Base-by-base conservation (phyloP, 1,140 invertebrate species). In the Drosophila azteca region DNA sequence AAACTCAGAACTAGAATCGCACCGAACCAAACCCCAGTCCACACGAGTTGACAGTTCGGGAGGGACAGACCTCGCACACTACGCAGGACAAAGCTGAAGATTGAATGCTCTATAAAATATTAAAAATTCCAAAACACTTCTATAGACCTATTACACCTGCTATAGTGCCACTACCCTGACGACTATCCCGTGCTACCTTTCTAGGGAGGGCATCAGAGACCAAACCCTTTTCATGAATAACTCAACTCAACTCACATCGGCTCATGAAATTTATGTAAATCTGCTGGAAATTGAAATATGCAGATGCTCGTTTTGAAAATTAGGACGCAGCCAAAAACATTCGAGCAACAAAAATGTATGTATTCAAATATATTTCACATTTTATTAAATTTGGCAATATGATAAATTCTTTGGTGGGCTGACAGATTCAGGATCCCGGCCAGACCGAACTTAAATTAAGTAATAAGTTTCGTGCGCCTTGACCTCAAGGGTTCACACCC, bases 391-490 rank as follows among this genome's bases (percentile, higher is more conserved):
- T 88, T 83, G 68, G 43, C 79, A 79, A 77, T 67, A 88, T 88
- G 77, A 88, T 89, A 88, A 88, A 88, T 83, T 87, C 70, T 67
- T 62, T 67, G 63, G 61, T 51, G 61, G 55, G 45, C 45, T 20
- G 50, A 17, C 45, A 54, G 52, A 75, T 70, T 69, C 63, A 51
- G 60, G 74, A 59, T 45, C 53, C 20, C 53, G 44, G 31, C 24
- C 35, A 51, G 55, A 44, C 61, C 70, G 57, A 82, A 82, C 78
- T 82, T 88, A 88, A 88, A 88, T 88, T 79, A 88, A 88, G 83
- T 88, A 88, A 88, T 88, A 88, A 88, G 76, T 88, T 89, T 88
- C 71, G 88, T 83, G 64, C 68, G 84, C 58, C 76, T 83, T 88
- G 83, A 88, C 83, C 84, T 74, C 59, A 77, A 65, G 76, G 75